Evolutionary conservation across 2,888 invertebrate genomes (phyloP), one percentile per base, ranked within the genome.

Genomic region (Drosophila kanekoi): DNA sequence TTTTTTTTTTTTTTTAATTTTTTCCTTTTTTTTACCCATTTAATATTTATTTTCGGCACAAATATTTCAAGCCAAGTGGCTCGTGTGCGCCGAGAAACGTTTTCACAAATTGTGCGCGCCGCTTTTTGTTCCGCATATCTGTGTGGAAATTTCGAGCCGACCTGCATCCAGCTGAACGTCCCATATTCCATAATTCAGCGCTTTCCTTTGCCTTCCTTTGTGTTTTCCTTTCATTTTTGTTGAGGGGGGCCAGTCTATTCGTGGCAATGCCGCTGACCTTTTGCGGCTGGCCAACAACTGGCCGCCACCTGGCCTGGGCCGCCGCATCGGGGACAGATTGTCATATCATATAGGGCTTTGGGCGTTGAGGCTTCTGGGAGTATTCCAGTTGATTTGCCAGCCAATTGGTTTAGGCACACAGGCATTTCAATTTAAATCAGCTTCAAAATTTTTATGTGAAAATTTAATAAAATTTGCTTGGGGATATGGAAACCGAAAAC

Each of bases 41-140:
- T 80, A 60, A 71, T 68, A 70, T 82, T 83, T 83, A 85, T 83
- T 87, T 87, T 83, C 61, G 88, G 88, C 82, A 81, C 66, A 58
- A 65, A 70, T 69, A 79, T 79, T 79, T 71, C 47, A 47, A 74
- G 73, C 54, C 82, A 79, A 81, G 67, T 72, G 70, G 84, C 83
- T 80, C 77, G 81, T 78, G 71, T 32, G 77, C 63, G 69, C 38
- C 48, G 53, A 49, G 45, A 66, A 61, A 47, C 64, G 60, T 60
- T 67, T 52, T 45, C 67, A 53, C 57, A 64, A 56, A 54, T 57
- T 62, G 70, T 67, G 54, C 44, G 59, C 33, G 56, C 41, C 61
- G 47, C 53, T 66, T 61, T 57, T 58, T 61, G 60, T 74, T 59
- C 60, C 77, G 72, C 65, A 72, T 79, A 84, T 75, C 64, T 64